Evolutionary conservation across 2,113 vertebrate genomes (phyloP).

Genomic region (Buteo buteo): DNA sequence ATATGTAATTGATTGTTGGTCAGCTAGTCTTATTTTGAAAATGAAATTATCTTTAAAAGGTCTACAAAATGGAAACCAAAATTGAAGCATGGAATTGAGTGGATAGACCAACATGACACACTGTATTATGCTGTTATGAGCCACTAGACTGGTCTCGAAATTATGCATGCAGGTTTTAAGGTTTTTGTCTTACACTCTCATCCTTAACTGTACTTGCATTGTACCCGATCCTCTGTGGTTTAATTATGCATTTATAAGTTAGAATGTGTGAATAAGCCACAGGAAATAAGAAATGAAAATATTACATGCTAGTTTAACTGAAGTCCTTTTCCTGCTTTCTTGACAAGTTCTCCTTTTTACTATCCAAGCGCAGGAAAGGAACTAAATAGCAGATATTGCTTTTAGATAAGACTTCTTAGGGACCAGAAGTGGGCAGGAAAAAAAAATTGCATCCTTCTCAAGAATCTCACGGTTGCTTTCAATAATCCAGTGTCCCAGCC

Average conservation of each 20-base stretch:
- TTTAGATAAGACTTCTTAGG: not conserved
- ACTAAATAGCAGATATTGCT: not conserved
- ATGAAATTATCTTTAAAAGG: not conserved
- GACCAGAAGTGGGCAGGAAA: not conserved
- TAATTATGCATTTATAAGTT: not conserved
- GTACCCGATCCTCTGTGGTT: not conserved
- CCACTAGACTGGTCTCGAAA: not conserved
- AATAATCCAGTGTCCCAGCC: no score
- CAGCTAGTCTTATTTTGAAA: not conserved
- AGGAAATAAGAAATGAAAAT: not conserved
- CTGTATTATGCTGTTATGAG: not conserved
- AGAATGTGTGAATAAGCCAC: not conserved
- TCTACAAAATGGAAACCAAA: not conserved
- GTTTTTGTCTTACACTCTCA: not conserved
- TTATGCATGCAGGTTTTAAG: not conserved
- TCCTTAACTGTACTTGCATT: not conserved
- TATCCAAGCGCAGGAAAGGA: not conserved
- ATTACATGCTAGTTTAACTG: not conserved
- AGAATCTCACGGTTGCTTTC: not conserved
- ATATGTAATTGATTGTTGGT: not conserved
- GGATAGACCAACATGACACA: not conserved
- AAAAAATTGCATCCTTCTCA: not conserved
- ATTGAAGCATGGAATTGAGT: not conserved
- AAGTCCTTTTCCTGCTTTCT: not conserved
- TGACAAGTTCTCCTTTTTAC: not conserved